Conservation (phyloP, 2,888 invertebrate genomes). For the Synergus japonicus region DNA sequence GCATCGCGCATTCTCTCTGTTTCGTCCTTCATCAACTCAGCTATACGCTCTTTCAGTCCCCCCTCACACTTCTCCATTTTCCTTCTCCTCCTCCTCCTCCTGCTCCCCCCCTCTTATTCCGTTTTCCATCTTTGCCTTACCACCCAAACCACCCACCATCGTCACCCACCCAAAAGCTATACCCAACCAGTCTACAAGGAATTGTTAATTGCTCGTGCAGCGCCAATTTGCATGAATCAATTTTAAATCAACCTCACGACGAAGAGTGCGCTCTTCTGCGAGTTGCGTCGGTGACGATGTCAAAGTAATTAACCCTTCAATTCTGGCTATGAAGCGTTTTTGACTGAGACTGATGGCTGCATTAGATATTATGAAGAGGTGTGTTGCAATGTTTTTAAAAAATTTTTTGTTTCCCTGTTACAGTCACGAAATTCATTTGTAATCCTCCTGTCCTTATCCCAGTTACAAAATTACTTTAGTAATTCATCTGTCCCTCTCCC, state of each 20-base stretch:
- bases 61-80: too few relatives aligned
- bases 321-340: not conserved
- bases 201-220: conserved; percentile 77
- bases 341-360: not conserved
- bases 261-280: conserved; percentile 52
- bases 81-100: too few relatives aligned
- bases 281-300: conserved; percentile 25
- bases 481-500: too few relatives aligned
- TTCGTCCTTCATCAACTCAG: conserved; percentile 76
- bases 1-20: conserved; percentile 76
- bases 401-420: too few relatives aligned
- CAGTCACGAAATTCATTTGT: too few relatives aligned
- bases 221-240: conserved; percentile 77
- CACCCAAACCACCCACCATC: conserved; percentile 46
- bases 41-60: conserved; percentile 61
- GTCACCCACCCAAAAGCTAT: conserved; percentile 64
- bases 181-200: conserved; percentile 74
- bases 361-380: not conserved
- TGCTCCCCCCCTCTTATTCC: conserved; percentile 43
- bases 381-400: not conserved
- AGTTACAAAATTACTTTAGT: too few relatives aligned
- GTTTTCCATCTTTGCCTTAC: conserved; percentile 45
- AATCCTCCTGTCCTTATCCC: too few relatives aligned
- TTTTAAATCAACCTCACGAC: conserved; percentile 73
- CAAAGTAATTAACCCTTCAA: conserved; percentile 26